Evolutionary conservation across 2,113 vertebrate genomes (phyloP).

Genomic region (Amia ocellicauda): DNA sequence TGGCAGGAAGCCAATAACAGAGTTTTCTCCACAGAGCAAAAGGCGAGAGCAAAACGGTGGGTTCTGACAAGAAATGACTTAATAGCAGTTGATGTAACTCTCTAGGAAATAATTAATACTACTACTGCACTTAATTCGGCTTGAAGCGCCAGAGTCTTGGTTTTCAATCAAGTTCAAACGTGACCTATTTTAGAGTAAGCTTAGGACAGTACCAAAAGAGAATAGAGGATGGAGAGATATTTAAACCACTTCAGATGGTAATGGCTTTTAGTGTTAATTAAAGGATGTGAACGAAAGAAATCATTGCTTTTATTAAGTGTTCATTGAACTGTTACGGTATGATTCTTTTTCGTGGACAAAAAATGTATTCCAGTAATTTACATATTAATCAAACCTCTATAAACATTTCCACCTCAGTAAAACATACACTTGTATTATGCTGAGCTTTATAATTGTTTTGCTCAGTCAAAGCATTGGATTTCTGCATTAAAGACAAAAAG

Average conservation of each 20-base stretch:
- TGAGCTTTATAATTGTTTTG: no score
- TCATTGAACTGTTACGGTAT: background rate
- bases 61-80: background rate
- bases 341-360: background rate
- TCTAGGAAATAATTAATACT: background rate
- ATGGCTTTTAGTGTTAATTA: conserved; percentile 15
- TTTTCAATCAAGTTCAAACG: conserved; percentile 15
- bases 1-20: no score
- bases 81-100: background rate
- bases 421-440: no score
- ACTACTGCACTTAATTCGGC: no score
- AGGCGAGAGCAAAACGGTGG: background rate
- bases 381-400: no score
- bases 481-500: no score
- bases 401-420: no score
- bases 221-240: conserved; percentile 9
- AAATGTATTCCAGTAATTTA: no score
- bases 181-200: conserved; percentile 36
- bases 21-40: no score
- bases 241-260: conserved; percentile 14
- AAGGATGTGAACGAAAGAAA: background rate
- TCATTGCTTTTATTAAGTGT: conserved; percentile 1
- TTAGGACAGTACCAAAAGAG: background rate
- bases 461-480: no score
- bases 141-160: background rate